phyloP scores from a whole-genome alignment of 2,797 vertebrate species.

The Crenuchus spilurus region DNA sequence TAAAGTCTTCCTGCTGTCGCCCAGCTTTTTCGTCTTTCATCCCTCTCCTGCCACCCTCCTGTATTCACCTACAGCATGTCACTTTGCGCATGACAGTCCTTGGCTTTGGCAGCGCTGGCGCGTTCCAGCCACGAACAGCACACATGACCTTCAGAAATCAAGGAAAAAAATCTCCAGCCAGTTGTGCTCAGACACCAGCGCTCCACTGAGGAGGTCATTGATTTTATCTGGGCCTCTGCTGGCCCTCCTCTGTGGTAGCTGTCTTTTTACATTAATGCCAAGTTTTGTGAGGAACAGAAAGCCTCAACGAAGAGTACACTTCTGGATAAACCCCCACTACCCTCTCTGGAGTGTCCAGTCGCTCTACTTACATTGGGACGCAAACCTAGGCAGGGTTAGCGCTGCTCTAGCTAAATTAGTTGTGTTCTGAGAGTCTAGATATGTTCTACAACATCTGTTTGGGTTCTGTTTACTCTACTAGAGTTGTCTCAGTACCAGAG shows the following conservation, averaged over 20 bases:
- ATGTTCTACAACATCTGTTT: neutral
- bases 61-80: conserved; percentile 4
- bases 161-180: conserved; percentile 23
- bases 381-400: conserved; percentile 8
- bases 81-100: conserved; percentile 5
- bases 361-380: conserved; percentile 28
- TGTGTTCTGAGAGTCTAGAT: conserved; percentile 8
- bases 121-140: conserved; percentile 14
- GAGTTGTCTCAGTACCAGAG: too few relatives aligned
- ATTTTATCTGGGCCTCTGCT: conserved; percentile 43
- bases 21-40: neutral
- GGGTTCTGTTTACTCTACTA: neutral
- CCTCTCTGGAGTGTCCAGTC: conserved; percentile 35
- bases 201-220: conserved; percentile 30
- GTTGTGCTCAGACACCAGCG: conserved; percentile 17
- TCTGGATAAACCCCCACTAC: conserved; percentile 24
- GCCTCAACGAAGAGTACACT: conserved; percentile 38
- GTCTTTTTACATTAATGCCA: conserved; percentile 51
- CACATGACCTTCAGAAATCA: conserved; percentile 34
- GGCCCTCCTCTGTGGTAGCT: conserved; percentile 41
- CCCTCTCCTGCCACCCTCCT: neutral
- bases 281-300: conserved; percentile 33
- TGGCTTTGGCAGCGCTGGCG: neutral
- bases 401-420: conserved; percentile 24
- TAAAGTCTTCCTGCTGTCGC: conserved; percentile 11